Evolutionary conservation across 2,888 invertebrate species (phyloP).

Genomic region (Tachina lurida): DNA sequence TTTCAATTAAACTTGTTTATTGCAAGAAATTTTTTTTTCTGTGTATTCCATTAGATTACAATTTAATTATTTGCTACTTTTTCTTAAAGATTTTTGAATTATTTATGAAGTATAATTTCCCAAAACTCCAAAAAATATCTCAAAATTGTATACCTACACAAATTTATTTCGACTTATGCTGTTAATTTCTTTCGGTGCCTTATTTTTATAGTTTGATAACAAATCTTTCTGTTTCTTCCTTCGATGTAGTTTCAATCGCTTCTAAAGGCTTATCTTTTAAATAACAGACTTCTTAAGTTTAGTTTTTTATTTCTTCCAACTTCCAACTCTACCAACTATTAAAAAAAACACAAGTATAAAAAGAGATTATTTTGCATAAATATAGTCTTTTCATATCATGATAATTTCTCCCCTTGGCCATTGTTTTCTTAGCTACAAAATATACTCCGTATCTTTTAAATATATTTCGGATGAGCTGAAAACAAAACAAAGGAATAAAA

Average conservation of each 20-base stretch:
- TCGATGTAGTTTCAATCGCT: constrained; percentile 29
- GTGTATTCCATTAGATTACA: too few species aligned
- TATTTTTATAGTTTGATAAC: constrained; percentile 39
- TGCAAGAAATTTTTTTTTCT: too few species aligned
- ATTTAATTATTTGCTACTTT: too few species aligned
- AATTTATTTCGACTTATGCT: neutral
- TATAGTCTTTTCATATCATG: constrained; percentile 66
- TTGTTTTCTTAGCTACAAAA: constrained; percentile 52
- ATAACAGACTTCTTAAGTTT: constrained; percentile 50
- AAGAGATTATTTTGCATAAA: constrained; percentile 62
- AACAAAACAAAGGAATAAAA: neutral
- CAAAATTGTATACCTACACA: neutral
- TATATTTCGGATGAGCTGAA: constrained; percentile 47
- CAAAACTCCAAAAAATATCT: neutral
- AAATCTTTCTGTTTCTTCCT: constrained; percentile 17
- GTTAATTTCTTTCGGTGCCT: constrained; percentile 23
- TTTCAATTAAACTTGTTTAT: too few species aligned
- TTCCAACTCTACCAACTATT: constrained; percentile 24
- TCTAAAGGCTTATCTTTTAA: constrained; percentile 48
- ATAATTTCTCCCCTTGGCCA: constrained; percentile 62
- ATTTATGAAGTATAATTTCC: neutral
- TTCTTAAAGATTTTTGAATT: too few species aligned
- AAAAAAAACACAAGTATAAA: constrained; percentile 9
- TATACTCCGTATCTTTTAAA: constrained; percentile 20
- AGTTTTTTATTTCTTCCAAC: neutral